These are phyloP conservation scores for Polypterus senegalus DNA, from an alignment of 2,113 vertebrate genomes.

Conservation along the genomic window DNA sequence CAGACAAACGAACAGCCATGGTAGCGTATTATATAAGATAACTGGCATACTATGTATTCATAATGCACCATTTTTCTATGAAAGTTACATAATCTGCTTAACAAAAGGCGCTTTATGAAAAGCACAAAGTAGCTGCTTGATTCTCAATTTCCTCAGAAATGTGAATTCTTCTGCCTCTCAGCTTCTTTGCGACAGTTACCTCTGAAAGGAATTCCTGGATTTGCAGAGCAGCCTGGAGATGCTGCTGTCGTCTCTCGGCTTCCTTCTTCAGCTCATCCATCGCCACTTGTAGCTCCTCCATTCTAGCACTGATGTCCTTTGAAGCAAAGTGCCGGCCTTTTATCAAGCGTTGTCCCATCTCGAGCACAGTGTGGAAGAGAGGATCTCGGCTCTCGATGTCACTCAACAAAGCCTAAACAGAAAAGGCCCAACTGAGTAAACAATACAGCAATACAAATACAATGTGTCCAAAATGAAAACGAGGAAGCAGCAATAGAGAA, in stretches of 20 bases:
- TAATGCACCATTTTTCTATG: too few relatives aligned
- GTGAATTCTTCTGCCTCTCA: too few relatives aligned
- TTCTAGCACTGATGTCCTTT: conserved; percentile 41
- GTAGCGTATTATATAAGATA: too few relatives aligned
- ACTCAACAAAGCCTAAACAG: conserved; percentile 54
- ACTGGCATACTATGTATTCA: too few relatives aligned
- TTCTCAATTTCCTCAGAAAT: too few relatives aligned
- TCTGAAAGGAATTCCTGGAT: conserved; percentile 61
- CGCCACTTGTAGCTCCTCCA: conserved; percentile 54
- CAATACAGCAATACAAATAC: background rate
- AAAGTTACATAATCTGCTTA: too few relatives aligned
- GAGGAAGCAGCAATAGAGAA: too few relatives aligned
- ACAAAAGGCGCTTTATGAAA: too few relatives aligned
- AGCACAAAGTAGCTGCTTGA: too few relatives aligned
- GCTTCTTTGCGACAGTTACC: conserved; percentile 36
- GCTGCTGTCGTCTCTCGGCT: conserved; percentile 36
- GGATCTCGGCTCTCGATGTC: conserved; percentile 57
- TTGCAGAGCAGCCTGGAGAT: conserved; percentile 55
- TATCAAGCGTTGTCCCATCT: conserved; percentile 58
- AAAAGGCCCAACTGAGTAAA: background rate
- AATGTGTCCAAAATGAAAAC: too few relatives aligned
- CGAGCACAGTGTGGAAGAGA: conserved; percentile 56
- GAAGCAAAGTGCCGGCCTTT: conserved; percentile 58
- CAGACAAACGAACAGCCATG: too few relatives aligned
- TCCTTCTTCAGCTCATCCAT: conserved; percentile 45